Conservation (phyloP, 2,113 vertebrate genomes). For the Nettapus auritus region DNA sequence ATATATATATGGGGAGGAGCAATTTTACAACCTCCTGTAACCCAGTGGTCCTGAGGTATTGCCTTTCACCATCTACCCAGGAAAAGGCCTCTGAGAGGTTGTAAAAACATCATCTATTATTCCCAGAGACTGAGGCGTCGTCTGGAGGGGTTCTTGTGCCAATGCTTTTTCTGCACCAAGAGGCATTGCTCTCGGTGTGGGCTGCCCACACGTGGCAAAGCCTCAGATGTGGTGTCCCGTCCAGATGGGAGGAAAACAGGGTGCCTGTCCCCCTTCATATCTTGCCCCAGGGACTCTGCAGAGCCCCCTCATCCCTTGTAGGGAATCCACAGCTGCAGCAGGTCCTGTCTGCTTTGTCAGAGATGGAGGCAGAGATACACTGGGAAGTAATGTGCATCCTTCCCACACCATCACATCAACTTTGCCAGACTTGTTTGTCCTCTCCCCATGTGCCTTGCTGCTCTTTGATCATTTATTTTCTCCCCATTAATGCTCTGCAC, state of each 20-base stretch:
- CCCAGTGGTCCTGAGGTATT: neutral
- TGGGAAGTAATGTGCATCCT: neutral
- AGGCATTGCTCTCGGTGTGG: fast-evolving
- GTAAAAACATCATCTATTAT: constrained; percentile 45
- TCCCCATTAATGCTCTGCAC: neutral
- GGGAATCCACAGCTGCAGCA: constrained; percentile 4
- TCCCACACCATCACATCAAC: neutral
- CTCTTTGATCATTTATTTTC: neutral
- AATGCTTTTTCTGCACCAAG: fast-evolving
- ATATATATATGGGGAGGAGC: neutral
- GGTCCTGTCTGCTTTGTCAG: neutral
- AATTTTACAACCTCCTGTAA: constrained; percentile 18
- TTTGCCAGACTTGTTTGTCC: neutral
- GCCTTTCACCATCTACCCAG: neutral
- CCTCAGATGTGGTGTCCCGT: fast-evolving
- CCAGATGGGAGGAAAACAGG: neutral
- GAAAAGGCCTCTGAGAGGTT: neutral
- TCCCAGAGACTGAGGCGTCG: neutral
- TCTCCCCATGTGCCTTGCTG: neutral
- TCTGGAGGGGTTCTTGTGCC: neutral
- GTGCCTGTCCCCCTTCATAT: neutral
- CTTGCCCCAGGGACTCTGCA: neutral
- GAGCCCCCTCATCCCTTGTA: neutral
- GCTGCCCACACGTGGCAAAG: neutral
- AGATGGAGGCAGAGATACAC: neutral